Evolutionary conservation across 2,888 invertebrate genomes (phyloP).

Genomic region (Chrysolina oricalcia): DNA sequence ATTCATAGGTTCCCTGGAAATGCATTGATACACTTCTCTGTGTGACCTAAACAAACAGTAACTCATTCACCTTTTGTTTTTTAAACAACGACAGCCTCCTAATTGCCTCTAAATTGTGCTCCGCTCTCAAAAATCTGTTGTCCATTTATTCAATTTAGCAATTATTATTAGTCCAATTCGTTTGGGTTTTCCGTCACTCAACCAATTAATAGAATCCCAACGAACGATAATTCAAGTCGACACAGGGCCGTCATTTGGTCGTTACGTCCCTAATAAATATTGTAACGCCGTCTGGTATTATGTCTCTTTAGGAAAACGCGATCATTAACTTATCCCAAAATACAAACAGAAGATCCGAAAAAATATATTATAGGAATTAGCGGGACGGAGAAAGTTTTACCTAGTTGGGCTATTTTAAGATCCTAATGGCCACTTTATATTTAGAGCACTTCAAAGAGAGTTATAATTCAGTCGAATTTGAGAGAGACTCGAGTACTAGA

Average conservation of each 20-base stretch:
- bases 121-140: slow-evolving; percentile 28
- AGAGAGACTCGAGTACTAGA: slow-evolving; percentile 1
- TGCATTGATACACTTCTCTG: too few relatives aligned
- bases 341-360: slow-evolving; percentile 36
- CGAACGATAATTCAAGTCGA: slow-evolving; percentile 26
- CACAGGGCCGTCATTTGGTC: slow-evolving; percentile 16
- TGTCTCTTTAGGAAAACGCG: slow-evolving; percentile 21
- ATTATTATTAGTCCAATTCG: slow-evolving; percentile 24
- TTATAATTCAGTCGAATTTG: slow-evolving; percentile 44
- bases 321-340: slow-evolving; percentile 33
- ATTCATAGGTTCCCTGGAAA: too few relatives aligned
- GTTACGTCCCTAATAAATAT: slow-evolving; percentile 28
- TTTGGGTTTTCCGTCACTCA: slow-evolving; percentile 27
- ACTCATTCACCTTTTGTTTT: slow-evolving; percentile 27
- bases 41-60: not conserved
- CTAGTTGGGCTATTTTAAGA: slow-evolving; percentile 43
- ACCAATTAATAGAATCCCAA: slow-evolving; percentile 21
- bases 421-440: slow-evolving; percentile 40
- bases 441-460: slow-evolving; percentile 45
- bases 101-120: slow-evolving; percentile 27
- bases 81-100: slow-evolving; percentile 8
- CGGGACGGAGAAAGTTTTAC: slow-evolving; percentile 37
- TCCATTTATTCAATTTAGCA: slow-evolving; percentile 34
- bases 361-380: slow-evolving; percentile 40
- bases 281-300: slow-evolving; percentile 23